phyloP scores from a whole-genome alignment of 2,888 invertebrate species.

The Pteria penguin region DNA sequence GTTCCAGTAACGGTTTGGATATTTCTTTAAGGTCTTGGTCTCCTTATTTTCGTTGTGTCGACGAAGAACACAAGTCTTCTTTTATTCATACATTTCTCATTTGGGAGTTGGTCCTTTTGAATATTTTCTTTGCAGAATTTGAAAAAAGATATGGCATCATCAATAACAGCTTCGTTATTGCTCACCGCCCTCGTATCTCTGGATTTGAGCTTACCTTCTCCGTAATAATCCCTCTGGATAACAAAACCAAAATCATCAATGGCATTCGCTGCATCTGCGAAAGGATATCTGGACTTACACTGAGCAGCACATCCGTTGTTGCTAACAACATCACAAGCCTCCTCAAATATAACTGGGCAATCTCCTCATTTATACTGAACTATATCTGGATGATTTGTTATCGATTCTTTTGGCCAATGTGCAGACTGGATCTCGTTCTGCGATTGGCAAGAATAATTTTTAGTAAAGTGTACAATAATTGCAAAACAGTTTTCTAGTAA shows the following conservation, averaged over 20 bases:
- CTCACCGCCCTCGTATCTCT: conserved; percentile 33
- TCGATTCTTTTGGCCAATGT: conserved; percentile 46
- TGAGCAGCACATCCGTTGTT: conserved; percentile 45
- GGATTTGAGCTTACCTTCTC: conserved; percentile 40
- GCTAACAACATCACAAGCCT: conserved; percentile 37
- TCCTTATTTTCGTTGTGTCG: not conserved
- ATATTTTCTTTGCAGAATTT: not conserved
- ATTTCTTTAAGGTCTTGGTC: not conserved
- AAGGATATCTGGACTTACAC: conserved; percentile 32
- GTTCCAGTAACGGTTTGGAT: conserved; percentile 5
- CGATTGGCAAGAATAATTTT: conserved; percentile 39
- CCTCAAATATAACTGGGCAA: conserved; percentile 32
- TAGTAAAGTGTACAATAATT: conserved; percentile 49
- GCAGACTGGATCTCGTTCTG: conserved; percentile 49
- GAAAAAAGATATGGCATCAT: conserved; percentile 27
- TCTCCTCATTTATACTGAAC: conserved; percentile 33
- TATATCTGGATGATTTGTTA: conserved; percentile 38
- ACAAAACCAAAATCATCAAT: conserved; percentile 22
- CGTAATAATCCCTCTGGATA: conserved; percentile 36
- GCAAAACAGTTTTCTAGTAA: conserved; percentile 16
- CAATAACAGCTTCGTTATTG: conserved; percentile 21
- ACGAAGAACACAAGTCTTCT: conserved; percentile 14
- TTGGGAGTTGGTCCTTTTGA: not conserved
- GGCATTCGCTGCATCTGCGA: conserved; percentile 24
- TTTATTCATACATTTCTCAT: conserved; percentile 24